Evolutionary conservation across 2,888 invertebrate species (phyloP).

Genomic region (Pristionchus arcanus): DNA sequence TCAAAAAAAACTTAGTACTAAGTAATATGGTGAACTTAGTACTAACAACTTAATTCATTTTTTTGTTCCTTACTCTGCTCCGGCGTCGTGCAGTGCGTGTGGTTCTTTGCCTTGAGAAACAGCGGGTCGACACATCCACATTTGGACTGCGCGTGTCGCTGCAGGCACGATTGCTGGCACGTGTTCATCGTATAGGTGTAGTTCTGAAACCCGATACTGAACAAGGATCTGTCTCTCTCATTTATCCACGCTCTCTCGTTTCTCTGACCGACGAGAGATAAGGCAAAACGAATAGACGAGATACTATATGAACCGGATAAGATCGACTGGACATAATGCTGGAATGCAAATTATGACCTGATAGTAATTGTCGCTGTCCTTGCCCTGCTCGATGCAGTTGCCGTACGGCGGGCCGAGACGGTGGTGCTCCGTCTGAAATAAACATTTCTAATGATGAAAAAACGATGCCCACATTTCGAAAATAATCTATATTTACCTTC

Average conservation of each 20-base stretch:
- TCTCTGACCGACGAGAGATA: no score
- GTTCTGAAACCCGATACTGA: background rate
- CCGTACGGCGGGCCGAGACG: background rate
- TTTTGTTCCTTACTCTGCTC: background rate
- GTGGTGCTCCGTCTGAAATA: background rate
- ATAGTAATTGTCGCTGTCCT: background rate
- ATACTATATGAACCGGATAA: no score
- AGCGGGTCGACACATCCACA: background rate
- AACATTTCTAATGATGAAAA: no score
- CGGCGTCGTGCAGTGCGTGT: background rate
- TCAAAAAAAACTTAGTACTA: no score
- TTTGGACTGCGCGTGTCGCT: background rate
- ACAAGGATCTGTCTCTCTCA: no score
- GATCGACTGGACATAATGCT: no score
- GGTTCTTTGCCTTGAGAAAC: background rate
- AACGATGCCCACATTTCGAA: no score
- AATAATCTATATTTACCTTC: background rate
- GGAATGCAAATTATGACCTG: background rate
- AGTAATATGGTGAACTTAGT: no score
- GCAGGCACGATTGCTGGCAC: conserved; percentile 8
- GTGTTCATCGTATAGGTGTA: conserved; percentile 4
- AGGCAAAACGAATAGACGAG: background rate
- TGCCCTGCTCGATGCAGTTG: background rate
- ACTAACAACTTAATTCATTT: no score
- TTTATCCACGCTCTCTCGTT: no score